Evolutionary conservation across 2,797 vertebrate genomes (phyloP).

Genomic region (Picus viridis): DNA sequence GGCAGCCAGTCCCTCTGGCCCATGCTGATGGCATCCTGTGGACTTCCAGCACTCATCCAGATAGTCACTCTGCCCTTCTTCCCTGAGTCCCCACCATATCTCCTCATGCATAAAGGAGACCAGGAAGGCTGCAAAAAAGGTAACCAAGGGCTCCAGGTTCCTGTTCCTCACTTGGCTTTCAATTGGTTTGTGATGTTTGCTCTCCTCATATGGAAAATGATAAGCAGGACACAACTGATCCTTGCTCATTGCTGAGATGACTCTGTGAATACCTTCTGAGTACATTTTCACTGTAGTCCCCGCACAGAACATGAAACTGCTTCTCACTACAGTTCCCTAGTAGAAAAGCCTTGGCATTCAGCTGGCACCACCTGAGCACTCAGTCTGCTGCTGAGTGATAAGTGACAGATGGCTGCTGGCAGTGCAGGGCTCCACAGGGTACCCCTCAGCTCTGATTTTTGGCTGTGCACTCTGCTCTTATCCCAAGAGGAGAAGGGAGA

Average conservation of each 20-base stretch:
- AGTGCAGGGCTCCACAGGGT: neutral
- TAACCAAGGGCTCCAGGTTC: constrained; percentile 48
- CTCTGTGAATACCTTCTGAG: neutral
- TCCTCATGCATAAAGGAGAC: constrained; percentile 87
- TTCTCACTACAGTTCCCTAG: neutral
- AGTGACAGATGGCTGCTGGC: neutral
- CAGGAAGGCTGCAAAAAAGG: constrained; percentile 85
- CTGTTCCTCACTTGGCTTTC: neutral
- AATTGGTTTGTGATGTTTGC: neutral
- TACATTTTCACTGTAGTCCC: neutral
- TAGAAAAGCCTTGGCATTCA: neutral
- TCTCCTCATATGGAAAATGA: neutral
- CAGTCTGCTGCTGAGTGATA: neutral
- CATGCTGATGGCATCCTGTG: constrained; percentile 88
- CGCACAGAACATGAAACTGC: neutral
- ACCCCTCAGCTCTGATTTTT: neutral
- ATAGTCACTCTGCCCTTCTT: constrained; percentile 88
- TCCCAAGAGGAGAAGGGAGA: neutral
- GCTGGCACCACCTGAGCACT: neutral
- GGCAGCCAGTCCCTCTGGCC: constrained; percentile 87
- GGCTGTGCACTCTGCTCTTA: neutral
- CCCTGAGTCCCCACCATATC: constrained; percentile 91
- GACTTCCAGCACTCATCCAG: constrained; percentile 86
- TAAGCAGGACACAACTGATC: neutral
- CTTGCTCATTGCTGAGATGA: neutral